Base-by-base conservation (phyloP, 2,888 invertebrate species). In the Drosophila meridionalis region DNA sequence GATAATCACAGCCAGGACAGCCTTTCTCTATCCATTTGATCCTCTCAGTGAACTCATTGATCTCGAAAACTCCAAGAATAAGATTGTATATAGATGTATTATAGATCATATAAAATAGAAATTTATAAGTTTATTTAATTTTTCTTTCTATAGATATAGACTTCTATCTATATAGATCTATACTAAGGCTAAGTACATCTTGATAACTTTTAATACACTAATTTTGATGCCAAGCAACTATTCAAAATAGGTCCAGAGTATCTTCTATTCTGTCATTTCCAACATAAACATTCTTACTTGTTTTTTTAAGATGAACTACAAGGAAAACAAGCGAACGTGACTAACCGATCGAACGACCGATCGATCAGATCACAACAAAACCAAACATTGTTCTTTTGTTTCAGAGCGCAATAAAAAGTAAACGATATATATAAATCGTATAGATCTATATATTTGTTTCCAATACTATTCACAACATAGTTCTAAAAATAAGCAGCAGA, bases 401-500 rank as follows among this genome's bases (percentile, higher is more conserved):
- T 85, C 82, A 87, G 81, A 76, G 84, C 78, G 67, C 73, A 80
- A 77, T 80, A 90, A 73, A 82, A 83, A 55, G 45, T 28, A 70
- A 76, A 55, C 40, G 40, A 55, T 40, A 38, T 14, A 53, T 36
- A 34, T 36, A 36, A 26, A 34, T 34, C 34, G 20, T 53, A 36
- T 53, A 26, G 34, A 55, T 40, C 26, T 56, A 90, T 89, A 72
- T 90, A 89, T 86, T 86, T 90, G 87, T 86, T 90, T 86, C 85
- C 90, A 86, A 86, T 86, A 87, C 85, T 86, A 86, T 86, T 90
- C 90, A 68, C 76, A 48, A 73, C 87, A 90, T 86, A 76, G 87
- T 40, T 90, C 85, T 86, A 86, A 90, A 86, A 86, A 86, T 86
- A 86, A 83, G 84, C 85, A 89, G 73, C 50, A 60, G 38, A 28